Evolutionary conservation across 2,888 invertebrate genomes (phyloP).

Genomic region (Eupithecia pulchellata): DNA sequence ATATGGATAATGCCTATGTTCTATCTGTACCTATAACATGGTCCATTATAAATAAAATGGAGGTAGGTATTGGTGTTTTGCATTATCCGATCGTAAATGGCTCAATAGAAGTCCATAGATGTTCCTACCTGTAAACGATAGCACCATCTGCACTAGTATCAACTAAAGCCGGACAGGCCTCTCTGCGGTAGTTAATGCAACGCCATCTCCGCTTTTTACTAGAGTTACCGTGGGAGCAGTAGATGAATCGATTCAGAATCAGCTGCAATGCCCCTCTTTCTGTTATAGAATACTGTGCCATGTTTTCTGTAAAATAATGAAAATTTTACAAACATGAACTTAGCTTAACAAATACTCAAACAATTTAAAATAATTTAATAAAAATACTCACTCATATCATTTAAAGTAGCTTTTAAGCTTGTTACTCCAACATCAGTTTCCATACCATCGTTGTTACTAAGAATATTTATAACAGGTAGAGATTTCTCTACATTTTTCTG

Average conservation of each 20-base stretch:
- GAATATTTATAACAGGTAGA: slow-evolving; percentile 11
- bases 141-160: slow-evolving; percentile 57
- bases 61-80: background rate
- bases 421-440: background rate
- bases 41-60: background rate
- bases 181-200: slow-evolving; percentile 66
- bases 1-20: too few relatives aligned
- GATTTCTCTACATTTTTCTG: background rate
- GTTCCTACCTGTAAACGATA: slow-evolving; percentile 59
- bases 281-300: slow-evolving; percentile 62
- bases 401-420: background rate
- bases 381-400: slow-evolving; percentile 25
- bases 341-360: background rate
- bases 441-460: background rate
- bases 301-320: slow-evolving; percentile 46
- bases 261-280: slow-evolving; percentile 66
- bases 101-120: background rate
- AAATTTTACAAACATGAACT: background rate
- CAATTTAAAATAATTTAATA: background rate
- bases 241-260: slow-evolving; percentile 67
- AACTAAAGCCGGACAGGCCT: slow-evolving; percentile 61
- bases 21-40: too few relatives aligned
- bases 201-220: slow-evolving; percentile 64
- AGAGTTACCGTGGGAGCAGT: slow-evolving; percentile 62
- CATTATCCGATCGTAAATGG: background rate